Base-by-base conservation (phyloP, 2,888 invertebrate species). In the Drosophila seclusa region DNA sequence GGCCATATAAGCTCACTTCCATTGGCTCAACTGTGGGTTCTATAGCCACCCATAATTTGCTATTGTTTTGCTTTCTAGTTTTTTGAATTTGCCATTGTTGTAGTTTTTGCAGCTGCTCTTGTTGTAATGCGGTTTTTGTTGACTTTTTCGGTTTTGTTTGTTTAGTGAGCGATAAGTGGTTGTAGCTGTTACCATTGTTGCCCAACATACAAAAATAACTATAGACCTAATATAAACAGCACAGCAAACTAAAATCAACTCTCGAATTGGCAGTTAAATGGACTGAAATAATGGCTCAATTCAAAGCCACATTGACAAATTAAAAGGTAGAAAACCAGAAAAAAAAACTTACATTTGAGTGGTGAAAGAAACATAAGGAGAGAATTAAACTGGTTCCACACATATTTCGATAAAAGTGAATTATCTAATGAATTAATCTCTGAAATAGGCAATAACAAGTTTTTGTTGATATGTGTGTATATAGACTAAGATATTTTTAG, bases 141-240 rank as follows among this genome's bases (percentile, higher is more conserved):
- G 67, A 78, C 78, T 78, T 84, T 89, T 81, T 87, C 61, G 84
- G 81, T 83, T 85, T 79, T 87, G 84, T 89, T 85, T 84, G 84
- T 72, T 83, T 68, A 89, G 89, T 71, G 84, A 89, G 68, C 82
- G 84, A 87, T 89, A 85, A 85, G 87, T 83, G 89, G 84, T 68
- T 58, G 61, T 55, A 34, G 68, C 54, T 68, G 67, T 52, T 68
- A 8, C 59, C 59, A 61, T 73, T 69, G 66, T 73, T 66, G 63
- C 68, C 48, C 50, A 67, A 31, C 21, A 67, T 55, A 48, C 18
- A 38, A 38, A 54, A 38, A 45, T 45, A 61, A 61, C 60, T 62
- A 58, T 59, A 52, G 57, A 71, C 53, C 66, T 40, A 58, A 72
- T 65, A 50, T 62, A 42, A 58, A n/a, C 63, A 76, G 49, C 42